These are phyloP conservation scores for Limnephilus rhombicus DNA, from an alignment of 2,888 invertebrate genomes.

Conservation along the genomic window DNA sequence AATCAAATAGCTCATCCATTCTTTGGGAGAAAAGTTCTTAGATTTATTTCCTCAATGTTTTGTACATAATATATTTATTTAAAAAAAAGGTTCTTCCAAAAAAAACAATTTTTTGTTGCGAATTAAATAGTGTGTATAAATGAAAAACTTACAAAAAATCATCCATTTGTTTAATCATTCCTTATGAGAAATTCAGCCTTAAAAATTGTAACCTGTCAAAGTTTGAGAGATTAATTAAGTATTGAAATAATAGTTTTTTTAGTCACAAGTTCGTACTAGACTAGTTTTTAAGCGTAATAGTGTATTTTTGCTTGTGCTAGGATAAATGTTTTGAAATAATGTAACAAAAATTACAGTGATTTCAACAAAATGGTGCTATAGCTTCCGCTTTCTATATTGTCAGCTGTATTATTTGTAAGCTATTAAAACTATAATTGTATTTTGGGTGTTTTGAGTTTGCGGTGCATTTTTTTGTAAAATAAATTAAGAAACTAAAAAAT, in stretches of 20 bases:
- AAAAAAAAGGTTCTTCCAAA: too few species aligned
- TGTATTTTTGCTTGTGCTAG: conserved; percentile 26
- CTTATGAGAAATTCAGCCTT: background rate
- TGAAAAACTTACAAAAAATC: too few species aligned
- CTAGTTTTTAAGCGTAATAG: background rate
- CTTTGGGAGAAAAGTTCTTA: background rate
- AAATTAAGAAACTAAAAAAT: background rate
- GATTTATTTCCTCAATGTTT: background rate
- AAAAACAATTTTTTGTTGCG: too few species aligned
- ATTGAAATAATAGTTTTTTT: background rate
- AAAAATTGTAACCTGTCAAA: background rate
- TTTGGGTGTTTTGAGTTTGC: conserved; percentile 28
- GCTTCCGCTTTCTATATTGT: conserved; percentile 6
- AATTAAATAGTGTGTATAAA: too few species aligned
- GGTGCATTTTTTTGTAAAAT: background rate
- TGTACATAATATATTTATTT: background rate
- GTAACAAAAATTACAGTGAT: conserved; percentile 21
- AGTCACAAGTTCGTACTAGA: conserved; percentile 17
- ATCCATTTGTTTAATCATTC: background rate
- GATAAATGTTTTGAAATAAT: conserved; percentile 18
- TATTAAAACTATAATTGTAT: background rate
- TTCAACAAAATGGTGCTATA: conserved; percentile 43
- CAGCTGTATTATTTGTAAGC: conserved; percentile 32
- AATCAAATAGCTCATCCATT: background rate
- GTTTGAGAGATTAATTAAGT: background rate